Percentiles rank a stretch among this genome's conserved stretches.
Conservation (phyloP, 2,113 vertebrate genomes). For the Engraulis encrasicolus region DNA sequence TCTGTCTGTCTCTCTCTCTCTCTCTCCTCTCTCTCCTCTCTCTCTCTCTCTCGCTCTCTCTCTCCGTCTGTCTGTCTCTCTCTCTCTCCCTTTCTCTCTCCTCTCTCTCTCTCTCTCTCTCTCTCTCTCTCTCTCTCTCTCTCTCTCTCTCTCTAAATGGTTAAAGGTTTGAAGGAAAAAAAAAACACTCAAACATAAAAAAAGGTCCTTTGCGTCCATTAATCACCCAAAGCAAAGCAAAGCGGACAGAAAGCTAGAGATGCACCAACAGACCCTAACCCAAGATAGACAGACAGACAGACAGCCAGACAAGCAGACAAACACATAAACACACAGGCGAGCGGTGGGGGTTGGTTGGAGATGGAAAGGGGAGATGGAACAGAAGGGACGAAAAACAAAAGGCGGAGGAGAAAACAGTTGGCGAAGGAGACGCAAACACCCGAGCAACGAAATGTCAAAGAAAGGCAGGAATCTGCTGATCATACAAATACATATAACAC, state of each 20-base stretch:
- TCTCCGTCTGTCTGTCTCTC: conserved; percentile 31
- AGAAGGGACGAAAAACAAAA: conserved; percentile 18
- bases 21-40: not conserved
- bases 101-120: not conserved
- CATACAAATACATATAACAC: conserved; percentile 69
- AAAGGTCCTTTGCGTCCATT: conserved; percentile 46
- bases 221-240: conserved; percentile 38
- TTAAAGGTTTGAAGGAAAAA: conserved; percentile 28
- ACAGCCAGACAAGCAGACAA: conserved; percentile 7
- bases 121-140: conserved; percentile 27
- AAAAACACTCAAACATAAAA: conserved; percentile 65
- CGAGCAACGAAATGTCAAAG: conserved; percentile 71
- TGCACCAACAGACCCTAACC: not conserved
- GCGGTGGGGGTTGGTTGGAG: conserved; percentile 23
- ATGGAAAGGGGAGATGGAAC: not conserved
- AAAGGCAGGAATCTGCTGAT: conserved; percentile 80
- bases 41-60: not conserved
- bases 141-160: conserved; percentile 49
- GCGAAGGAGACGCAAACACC: conserved; percentile 68
- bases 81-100: not conserved
- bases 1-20: not conserved
- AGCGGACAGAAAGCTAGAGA: conserved; percentile 52
- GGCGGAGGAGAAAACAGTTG: conserved; percentile 46
- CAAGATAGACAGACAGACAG: too few relatives aligned
- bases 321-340: conserved; percentile 7